Base-by-base conservation (phyloP, 2,888 invertebrate species). In the Xestia xanthographa region DNA sequence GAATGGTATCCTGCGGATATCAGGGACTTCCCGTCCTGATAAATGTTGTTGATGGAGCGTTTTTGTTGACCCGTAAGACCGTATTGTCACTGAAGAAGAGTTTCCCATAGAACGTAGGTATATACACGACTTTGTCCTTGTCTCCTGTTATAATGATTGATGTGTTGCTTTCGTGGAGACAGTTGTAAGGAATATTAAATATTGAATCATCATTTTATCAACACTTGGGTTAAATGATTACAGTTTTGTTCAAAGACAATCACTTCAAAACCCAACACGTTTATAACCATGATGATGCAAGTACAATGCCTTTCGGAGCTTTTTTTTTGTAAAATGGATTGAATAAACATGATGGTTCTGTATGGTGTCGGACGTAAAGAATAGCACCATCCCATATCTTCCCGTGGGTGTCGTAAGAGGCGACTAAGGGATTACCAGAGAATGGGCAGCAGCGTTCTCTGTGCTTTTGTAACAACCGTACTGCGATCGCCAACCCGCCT, bases 1-100 rank as follows among this genome's bases (percentile, higher is more conserved):
- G 58, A 72, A 58, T 80, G 34, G 43, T 58, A 56, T 80, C 70
- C 79, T 71, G 53, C 53, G 72, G 66, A 60, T 38, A 62, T 34
- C 43, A 45, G 58, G 34, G 75, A 22, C 53, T 22, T 71, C 63
- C 62, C 50, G 43, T 45, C 60, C 62, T 53, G 45, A 71, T 67
- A 56, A 75, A 79, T 60, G 67, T 43, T 63, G 43, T 63, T 76
- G 81, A 53, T 69, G 17, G 56, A 80, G 41, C 14, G 34, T 22
- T 69, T 66, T 66, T 41, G 68, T 75, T 66, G 45, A 41, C 50
- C 22, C 26, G 1, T 66, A 75, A 53, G 45, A 80, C 58, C 20
- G 20, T 12, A 11, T 48, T 65, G 4, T 34, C 1, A 8, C 26
- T 17, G 41, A 53, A 14, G 17, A 75, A 43, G 17, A 12, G 14